Conservation (phyloP, 2,113 vertebrate species). For the Aphyosemion australe region DNA sequence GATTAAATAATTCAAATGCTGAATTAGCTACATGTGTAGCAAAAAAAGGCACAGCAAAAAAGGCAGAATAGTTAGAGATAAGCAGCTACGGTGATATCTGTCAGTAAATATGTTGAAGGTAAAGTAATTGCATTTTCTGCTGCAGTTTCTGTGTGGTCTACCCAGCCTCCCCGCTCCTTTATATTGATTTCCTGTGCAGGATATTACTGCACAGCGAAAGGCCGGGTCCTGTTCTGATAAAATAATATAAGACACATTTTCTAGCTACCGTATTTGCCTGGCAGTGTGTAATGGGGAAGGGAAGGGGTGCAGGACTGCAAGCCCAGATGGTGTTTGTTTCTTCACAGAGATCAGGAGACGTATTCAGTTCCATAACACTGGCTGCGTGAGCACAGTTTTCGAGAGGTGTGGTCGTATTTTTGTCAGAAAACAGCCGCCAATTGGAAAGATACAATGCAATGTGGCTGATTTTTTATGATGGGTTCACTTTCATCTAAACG, state of each 20-base stretch:
- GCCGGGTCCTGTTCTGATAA: slow-evolving; percentile 42
- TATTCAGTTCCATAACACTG: slow-evolving; percentile 15
- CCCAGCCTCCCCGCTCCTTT: slow-evolving; percentile 19
- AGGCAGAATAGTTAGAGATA: not conserved
- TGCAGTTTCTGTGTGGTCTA: slow-evolving; percentile 8
- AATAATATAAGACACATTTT: slow-evolving; percentile 40
- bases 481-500: slow-evolving; percentile 41
- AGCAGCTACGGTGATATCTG: slow-evolving; percentile 1
- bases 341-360: slow-evolving; percentile 28
- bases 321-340: slow-evolving; percentile 34
- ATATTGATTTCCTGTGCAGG: slow-evolving; percentile 66
- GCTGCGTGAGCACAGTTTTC: not conserved
- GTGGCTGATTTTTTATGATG: slow-evolving; percentile 19
- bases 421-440: slow-evolving; percentile 15
- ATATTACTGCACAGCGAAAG: slow-evolving; percentile 52
- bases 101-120: slow-evolving; percentile 21
- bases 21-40: slow-evolving; percentile 51
- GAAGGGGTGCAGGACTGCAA: slow-evolving; percentile 2
- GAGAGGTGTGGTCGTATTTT: slow-evolving; percentile 20
- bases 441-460: slow-evolving; percentile 17
- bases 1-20: slow-evolving; percentile 69
- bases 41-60: slow-evolving; percentile 14
- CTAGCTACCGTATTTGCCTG: slow-evolving; percentile 12
- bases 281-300: slow-evolving; percentile 15
- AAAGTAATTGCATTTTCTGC: slow-evolving; percentile 16